Base-by-base conservation (phyloP, 35 echinoderm and acorn worm species). In the Eucidaris tribuloides region DNA sequence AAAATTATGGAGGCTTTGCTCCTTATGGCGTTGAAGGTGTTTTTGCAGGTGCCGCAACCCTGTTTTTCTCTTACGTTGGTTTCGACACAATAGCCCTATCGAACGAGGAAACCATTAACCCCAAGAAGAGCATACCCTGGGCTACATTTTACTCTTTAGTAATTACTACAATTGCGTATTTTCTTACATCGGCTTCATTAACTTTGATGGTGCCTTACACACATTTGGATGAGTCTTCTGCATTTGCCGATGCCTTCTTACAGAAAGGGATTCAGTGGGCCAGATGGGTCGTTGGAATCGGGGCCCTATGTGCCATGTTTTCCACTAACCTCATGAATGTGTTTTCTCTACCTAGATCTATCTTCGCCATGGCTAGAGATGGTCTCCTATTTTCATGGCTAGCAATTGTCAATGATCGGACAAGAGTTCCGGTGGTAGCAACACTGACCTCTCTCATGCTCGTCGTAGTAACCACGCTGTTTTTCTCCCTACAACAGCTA, bases 291-390 rank as follows among this genome's bases (percentile, higher is more conserved):
- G 88, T 90, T 23, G 81, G 71, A 31, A 31, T 77, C 15, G 88
- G 88, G 9, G 81, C 88, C 11, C 56, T 90, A 5, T 84, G 81
- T 74, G 80, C 62, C 25, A 90, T 90, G 79, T 41, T 45, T 23
- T 31, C 80, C 5, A 62, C 64, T 5, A 18, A 78, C 4, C 0
- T 90, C 19, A 38, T 46, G 2, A 43, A 11, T 27, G 20, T 78
- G 19, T 84, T 58, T 54, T 44, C 58, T 19, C n/a, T 90, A 17
- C 81, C 80, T 33, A 58, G 88, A 35, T 62, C 65, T 27, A 58
- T 83, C 11, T 90, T 84, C 58, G 88, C 88, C 3, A 90, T 90
- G 88, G 66, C 80, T 43, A 62, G 11, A 19, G 88, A 90, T 20
- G 88, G 88, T 42, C 29, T 90, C 42, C 66, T 90, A 20, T 90